Conservation (phyloP, 2,113 vertebrate genomes). For the Melanerpes formicivorus region DNA sequence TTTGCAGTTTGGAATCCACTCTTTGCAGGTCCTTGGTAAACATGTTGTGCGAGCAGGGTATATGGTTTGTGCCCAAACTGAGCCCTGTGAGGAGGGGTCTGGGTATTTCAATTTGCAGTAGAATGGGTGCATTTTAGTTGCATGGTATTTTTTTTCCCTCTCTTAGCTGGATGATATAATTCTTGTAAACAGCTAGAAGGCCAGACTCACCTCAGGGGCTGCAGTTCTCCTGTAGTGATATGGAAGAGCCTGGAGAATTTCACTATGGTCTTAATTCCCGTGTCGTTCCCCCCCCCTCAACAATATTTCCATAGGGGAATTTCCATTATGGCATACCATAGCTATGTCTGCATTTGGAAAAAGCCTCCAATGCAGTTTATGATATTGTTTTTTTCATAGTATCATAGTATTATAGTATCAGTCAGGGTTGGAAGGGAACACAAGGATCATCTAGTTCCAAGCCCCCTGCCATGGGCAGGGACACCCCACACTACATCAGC, state of each 20-base stretch:
- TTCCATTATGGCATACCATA: background rate
- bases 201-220: background rate
- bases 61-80: background rate
- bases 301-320: background rate
- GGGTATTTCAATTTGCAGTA: background rate
- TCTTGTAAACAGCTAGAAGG: background rate
- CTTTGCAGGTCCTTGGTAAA: background rate
- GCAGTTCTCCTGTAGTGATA: background rate
- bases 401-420: too few relatives aligned
- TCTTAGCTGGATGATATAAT: background rate
- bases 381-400: background rate
- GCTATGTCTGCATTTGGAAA: background rate
- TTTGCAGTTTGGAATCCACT: background rate
- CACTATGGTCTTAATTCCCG: background rate
- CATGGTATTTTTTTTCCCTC: background rate
- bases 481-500: too few relatives aligned
- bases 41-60: accelerated
- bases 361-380: background rate
- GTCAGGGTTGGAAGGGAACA: too few relatives aligned
- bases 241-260: background rate
- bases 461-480: too few relatives aligned
- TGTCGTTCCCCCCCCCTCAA: background rate
- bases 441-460: too few relatives aligned
- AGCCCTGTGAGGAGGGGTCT: background rate
- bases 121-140: background rate